Base-by-base conservation (phyloP, 2,113 vertebrate species). In the Turdus rufiventris region DNA sequence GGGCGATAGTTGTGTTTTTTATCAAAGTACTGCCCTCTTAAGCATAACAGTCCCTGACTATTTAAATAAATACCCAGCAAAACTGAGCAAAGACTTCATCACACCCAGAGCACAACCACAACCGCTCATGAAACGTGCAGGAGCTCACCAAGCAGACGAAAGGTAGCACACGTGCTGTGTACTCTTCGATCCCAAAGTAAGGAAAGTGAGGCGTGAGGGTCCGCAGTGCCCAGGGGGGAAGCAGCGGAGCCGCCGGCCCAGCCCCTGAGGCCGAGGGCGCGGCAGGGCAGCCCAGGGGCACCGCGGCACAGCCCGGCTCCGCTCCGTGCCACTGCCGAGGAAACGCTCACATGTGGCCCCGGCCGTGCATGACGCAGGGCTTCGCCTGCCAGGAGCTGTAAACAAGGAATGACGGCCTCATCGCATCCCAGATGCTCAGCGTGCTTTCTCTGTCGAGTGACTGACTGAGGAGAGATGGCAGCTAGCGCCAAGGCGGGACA, bases 351-450 rank as follows among this genome's bases (percentile, higher is more conserved):
- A 43, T 17, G 26, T 17, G 26, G 15, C 56, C 58, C 71, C 17
- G 8, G 85, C 94, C 14, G 1, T n/a, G 85, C 82, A 73, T 83
- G 93, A 91, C 78, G 28, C 88, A 85, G 87, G 88, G 75, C 45
- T 92, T 43, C 29, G 82, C 91, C 89, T 96, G 91, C 91, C 94
- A 97, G 95, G 54, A 94, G 91, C 93, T 88, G 94, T 80, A 91
- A 95, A 96, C 85, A 93, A 80, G 87, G 87, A 95, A 95, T 89
- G 89, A 96, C 10, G 24, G 90, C 53, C 85, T 90, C 93, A 80
- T 71, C 40, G 3, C 85, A 86, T 93, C 94, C 94, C 93, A 88
- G 92, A 96, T 86, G 91, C 95, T 91, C 90, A 5, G 93, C 67
- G 6, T 88, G 88, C 75, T 88, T 95, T 26, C 84, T 51, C 79